A percentile compares a stretch with the other conserved stretches of the same genome.
These are phyloP conservation scores for Poeciliopsis gracilis DNA, from an alignment of 2,797 vertebrate species.

Conservation along the genomic window DNA sequence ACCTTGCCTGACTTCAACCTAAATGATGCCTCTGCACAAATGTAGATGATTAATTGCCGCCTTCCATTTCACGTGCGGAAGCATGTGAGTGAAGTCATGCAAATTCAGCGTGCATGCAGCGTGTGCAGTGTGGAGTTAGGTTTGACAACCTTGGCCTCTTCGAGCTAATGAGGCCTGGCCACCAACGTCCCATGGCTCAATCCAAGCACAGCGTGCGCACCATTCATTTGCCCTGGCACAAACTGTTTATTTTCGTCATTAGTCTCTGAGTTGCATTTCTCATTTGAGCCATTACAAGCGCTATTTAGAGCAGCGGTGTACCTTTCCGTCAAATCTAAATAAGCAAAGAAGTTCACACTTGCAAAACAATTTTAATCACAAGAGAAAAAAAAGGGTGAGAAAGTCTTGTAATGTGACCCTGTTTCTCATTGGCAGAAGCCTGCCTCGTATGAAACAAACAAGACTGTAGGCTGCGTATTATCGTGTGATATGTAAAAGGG, in stretches of 20 bases:
- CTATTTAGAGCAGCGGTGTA: conserved; percentile 9
- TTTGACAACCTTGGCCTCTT: conserved; percentile 56
- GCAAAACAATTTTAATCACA: conserved; percentile 21
- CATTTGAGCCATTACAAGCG: conserved; percentile 7
- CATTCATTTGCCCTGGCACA: conserved; percentile 33
- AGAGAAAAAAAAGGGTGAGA: not conserved
- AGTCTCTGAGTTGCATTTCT: not conserved
- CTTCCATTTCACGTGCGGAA: conserved; percentile 33
- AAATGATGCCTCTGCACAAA: conserved; percentile 53
- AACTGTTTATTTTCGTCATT: conserved; percentile 14
- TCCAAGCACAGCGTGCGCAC: conserved; percentile 39
- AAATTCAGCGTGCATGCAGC: not conserved
- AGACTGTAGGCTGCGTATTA: conserved; percentile 20
- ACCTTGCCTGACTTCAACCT: conserved; percentile 60
- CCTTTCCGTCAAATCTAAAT: conserved; percentile 12
- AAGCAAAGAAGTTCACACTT: not conserved
- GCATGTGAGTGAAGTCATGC: conserved; percentile 18
- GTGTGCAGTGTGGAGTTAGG: conserved; percentile 13
- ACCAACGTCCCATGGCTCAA: conserved; percentile 47
- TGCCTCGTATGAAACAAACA: conserved; percentile 33
- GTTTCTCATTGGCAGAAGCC: conserved; percentile 57
- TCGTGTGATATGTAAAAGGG: conserved; percentile 20
- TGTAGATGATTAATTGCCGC: conserved; percentile 61
- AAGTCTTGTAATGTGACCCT: conserved; percentile 32
- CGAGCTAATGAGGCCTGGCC: conserved; percentile 65